A percentile compares a stretch with the other conserved stretches of the same genome.
Evolutionary conservation across 2,888 invertebrate genomes (phyloP).

Genomic region (Megamerina dolium): DNA sequence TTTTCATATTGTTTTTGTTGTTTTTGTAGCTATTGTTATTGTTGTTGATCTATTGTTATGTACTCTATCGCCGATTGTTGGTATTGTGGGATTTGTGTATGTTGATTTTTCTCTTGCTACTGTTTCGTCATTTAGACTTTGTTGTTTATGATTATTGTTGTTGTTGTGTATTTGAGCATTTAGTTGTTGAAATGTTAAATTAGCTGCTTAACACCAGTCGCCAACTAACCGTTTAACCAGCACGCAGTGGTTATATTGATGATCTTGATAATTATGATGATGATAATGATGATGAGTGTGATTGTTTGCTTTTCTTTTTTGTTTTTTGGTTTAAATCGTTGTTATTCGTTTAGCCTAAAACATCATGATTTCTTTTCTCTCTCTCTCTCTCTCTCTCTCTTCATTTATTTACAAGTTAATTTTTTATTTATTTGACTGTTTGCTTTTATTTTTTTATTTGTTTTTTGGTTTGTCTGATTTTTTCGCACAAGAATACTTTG

Average conservation of each 20-base stretch:
- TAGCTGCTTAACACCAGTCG: background rate
- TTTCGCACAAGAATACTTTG: no score
- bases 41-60: background rate
- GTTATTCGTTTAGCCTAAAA: background rate
- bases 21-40: no score
- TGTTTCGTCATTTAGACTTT: background rate
- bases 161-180: conserved; percentile 1
- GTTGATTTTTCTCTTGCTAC: background rate
- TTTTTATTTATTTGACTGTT: no score
- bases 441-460: no score
- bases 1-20: background rate
- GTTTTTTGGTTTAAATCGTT: background rate
- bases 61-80: conserved; percentile 1
- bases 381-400: background rate
- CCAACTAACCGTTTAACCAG: no score
- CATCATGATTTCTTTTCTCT: no score
- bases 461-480: no score
- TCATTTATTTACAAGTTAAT: background rate
- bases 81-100: no score
- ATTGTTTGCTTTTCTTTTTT: background rate
- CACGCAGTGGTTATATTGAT: background rate
- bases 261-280: no score
- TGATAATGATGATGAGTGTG: background rate
- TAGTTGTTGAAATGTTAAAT: conserved; percentile 1
- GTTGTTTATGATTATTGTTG: background rate